Evolutionary conservation across 2,888 invertebrate species (phyloP).

Genomic region (Trichacis sp.): DNA sequence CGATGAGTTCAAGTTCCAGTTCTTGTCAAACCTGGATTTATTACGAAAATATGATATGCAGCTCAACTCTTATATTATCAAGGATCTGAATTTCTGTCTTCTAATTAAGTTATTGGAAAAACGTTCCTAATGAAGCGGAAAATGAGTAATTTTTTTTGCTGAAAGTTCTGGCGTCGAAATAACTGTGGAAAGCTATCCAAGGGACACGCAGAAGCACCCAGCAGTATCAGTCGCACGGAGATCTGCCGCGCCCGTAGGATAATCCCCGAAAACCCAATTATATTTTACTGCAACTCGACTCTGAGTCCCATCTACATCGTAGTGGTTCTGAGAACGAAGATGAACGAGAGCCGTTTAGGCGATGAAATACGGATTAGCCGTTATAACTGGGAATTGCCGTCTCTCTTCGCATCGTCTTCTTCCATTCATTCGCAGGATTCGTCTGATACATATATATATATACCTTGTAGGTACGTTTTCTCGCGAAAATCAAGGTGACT

Average conservation of each 20-base stretch:
- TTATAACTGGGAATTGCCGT: conserved; percentile 67
- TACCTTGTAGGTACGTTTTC: conserved; percentile 10
- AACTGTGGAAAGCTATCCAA: conserved; percentile 39
- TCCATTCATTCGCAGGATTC: conserved; percentile 45
- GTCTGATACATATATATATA: conserved; percentile 23
- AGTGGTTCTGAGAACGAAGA: conserved; percentile 57
- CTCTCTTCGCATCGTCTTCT: conserved; percentile 47
- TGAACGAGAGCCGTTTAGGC: conserved; percentile 55
- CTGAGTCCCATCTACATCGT: conserved; percentile 63
- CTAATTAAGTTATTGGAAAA: conserved; percentile 14
- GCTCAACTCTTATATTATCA: too few relatives aligned
- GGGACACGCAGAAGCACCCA: conserved; percentile 43
- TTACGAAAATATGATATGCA: too few relatives aligned
- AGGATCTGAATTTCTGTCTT: too few relatives aligned
- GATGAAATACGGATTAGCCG: conserved; percentile 69
- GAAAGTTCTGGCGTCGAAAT: conserved; percentile 24
- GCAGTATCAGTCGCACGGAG: conserved; percentile 60
- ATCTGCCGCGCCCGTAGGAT: conserved; percentile 67
- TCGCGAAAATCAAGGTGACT: conserved; percentile 40
- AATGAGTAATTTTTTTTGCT: conserved; percentile 26
- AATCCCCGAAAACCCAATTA: conserved; percentile 69
- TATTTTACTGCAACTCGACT: conserved; percentile 69
- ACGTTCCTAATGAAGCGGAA: conserved; percentile 34
- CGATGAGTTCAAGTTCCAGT: too few relatives aligned
- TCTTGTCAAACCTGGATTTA: too few relatives aligned